Evolutionary conservation across 2,113 vertebrate species (phyloP), one percentile per base, ranked within the genome.

Genomic region (Sardina pilchardus): DNA sequence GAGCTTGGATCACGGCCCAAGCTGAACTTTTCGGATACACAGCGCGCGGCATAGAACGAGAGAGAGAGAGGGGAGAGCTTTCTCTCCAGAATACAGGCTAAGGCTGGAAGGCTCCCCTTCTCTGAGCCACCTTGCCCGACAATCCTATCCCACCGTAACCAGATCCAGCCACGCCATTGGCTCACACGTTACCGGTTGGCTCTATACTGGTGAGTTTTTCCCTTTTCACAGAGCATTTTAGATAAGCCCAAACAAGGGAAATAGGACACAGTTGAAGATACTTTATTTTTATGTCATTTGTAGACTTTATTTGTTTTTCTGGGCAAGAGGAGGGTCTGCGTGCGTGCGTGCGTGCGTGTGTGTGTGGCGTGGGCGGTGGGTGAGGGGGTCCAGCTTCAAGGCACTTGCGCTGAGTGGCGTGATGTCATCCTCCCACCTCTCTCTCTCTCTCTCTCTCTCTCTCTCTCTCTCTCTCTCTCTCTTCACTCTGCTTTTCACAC

Each of bases 381-480:
- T 86, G 87, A 89, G n/a, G 21, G 86, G 84, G 86, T 91, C 93
- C 92, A 92, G 87, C 90, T 91, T 91, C 59, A 80, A 88, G 91
- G 88, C 89, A 89, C 92, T 93, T 93, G 91, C 92, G 91, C 93
- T 89, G 93, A 92, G 90, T 90, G 90, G 89, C 90, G 91, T 94
- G 95, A 94, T 93, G 93, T 94, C 95, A 94, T 94, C 94, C 94
- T 90, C 94, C 95, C 93, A 95, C 95, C 88, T 90, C 2, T 24
- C 2, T 67, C 24, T 67, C 59, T 67, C 63, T 71, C 39, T 42
- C 39, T 42, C 39, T 42, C 39, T 42, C 39, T 24, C 2, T 67
- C 24, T 67, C 59, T 67, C 63, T 71, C 39, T 42, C 39, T 42
- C 39, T 42, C 39, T 42, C 39, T 5, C n/a, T 71, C 88, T 87